A percentile compares a stretch with the other conserved stretches of the same genome.
Conservation (phyloP, 2,797 vertebrate species). For the Aplochiton taeniatus region DNA sequence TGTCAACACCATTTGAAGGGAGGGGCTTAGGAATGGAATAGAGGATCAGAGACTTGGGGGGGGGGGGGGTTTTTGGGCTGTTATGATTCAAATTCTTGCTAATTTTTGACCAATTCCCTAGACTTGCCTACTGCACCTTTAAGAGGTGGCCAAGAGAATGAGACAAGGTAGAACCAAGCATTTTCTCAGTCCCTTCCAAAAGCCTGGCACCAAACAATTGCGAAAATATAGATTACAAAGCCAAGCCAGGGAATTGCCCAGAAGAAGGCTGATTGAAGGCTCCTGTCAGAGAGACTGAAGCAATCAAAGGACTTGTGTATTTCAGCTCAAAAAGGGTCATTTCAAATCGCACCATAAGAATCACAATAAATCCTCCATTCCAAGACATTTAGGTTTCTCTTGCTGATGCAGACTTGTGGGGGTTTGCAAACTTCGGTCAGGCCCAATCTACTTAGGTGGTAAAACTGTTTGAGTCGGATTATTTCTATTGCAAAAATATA, state of each 20-base stretch:
- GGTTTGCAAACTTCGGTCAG: slow-evolving; percentile 16
- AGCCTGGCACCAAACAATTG: slow-evolving; percentile 65
- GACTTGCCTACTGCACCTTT: no score
- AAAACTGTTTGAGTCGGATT: background rate
- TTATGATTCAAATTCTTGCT: no score
- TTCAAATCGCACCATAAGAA: slow-evolving; percentile 44
- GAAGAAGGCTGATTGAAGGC: slow-evolving; percentile 70
- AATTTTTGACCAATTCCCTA: no score
- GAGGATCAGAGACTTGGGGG: no score
- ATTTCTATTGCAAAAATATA: background rate
- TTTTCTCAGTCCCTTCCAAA: slow-evolving; percentile 54
- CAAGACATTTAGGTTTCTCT: slow-evolving; percentile 31
- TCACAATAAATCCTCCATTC: slow-evolving; percentile 60
- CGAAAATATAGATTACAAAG: slow-evolving; percentile 66
- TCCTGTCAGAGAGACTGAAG: slow-evolving; percentile 59
- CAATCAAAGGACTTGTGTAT: slow-evolving; percentile 72
- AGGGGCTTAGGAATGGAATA: no score
- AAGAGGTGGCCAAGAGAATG: slow-evolving; percentile 41
- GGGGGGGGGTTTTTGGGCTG: no score
- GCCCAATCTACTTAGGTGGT: no score
- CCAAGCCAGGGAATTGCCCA: slow-evolving; percentile 59
- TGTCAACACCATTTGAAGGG: no score
- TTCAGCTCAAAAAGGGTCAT: slow-evolving; percentile 60
- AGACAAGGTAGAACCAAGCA: slow-evolving; percentile 48
- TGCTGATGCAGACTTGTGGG: slow-evolving; percentile 34